These are phyloP conservation scores for Campoletis raptor DNA, from an alignment of 2,888 invertebrate species.

Conservation along the genomic window DNA sequence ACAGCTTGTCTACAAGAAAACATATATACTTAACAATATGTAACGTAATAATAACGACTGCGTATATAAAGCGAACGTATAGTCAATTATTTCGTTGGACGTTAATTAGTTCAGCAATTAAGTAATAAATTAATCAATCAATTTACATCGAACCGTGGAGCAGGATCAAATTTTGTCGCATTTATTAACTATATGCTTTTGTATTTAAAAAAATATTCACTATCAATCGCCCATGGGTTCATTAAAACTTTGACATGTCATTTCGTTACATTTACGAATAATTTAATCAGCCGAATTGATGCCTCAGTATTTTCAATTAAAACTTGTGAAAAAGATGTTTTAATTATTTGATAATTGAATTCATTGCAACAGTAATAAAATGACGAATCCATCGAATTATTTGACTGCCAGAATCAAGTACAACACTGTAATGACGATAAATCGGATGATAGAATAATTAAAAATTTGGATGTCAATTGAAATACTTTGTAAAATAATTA, in stretches of 20 bases:
- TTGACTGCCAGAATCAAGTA: neutral
- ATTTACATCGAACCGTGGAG: neutral
- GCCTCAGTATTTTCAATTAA: neutral
- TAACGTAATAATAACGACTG: neutral
- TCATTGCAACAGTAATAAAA: neutral
- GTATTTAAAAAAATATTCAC: neutral
- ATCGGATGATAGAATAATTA: neutral
- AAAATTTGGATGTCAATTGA: neutral
- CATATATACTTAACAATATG: conserved; percentile 17
- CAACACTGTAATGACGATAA: neutral
- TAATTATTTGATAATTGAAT: neutral
- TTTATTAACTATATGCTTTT: neutral
- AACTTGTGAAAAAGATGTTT: neutral
- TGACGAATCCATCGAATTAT: neutral
- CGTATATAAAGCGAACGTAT: neutral
- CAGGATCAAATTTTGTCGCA: neutral
- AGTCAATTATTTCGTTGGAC: conserved; percentile 3
- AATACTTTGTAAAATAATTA: neutral
- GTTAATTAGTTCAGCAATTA: neutral
- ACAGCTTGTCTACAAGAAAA: neutral
- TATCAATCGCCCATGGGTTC: neutral
- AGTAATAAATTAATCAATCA: neutral
- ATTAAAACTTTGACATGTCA: neutral
- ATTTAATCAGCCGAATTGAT: neutral
- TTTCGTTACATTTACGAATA: neutral